Evolutionary conservation across 2,888 invertebrate species (phyloP).

Genomic region (Ectemnius continuus): DNA sequence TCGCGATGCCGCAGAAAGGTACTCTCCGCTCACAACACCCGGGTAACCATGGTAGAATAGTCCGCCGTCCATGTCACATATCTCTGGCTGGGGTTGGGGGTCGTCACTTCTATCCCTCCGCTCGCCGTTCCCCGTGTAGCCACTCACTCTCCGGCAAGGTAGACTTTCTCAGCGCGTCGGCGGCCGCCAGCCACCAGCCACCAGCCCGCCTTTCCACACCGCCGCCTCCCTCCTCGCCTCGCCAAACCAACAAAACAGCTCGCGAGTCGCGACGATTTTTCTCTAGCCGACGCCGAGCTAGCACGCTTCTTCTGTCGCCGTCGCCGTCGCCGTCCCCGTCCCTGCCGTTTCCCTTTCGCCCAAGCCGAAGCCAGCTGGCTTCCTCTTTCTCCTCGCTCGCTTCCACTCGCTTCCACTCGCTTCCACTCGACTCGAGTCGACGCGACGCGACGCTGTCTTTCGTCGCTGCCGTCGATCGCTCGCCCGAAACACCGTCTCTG

Average conservation of each 20-base stretch:
- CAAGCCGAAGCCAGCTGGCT: slow-evolving; percentile 5
- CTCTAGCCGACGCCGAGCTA: not conserved
- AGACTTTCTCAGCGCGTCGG: slow-evolving; percentile 10
- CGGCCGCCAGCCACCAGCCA: no score
- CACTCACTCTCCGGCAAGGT: slow-evolving; percentile 7
- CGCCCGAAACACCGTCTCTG: slow-evolving; percentile 19
- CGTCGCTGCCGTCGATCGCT: slow-evolving; percentile 15
- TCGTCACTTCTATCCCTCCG: slow-evolving; percentile 10
- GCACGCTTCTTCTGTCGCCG: slow-evolving; percentile 1
- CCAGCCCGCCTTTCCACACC: not conserved
- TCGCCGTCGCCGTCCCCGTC: slow-evolving; percentile 1
- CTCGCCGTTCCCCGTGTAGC: not conserved
- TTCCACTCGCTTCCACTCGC: slow-evolving; percentile 6
- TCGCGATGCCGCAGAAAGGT: not conserved
- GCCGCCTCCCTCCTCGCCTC: not conserved
- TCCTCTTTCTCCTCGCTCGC: slow-evolving; percentile 2
- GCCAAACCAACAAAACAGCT: not conserved
- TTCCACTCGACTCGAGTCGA: not conserved
- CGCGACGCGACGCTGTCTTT: not conserved
- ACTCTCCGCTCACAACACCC: slow-evolving; percentile 2
- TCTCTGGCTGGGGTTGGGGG: not conserved
- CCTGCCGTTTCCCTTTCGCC: slow-evolving; percentile 3
- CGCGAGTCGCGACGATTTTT: not conserved
- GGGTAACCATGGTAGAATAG: not conserved
- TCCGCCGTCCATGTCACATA: slow-evolving; percentile 30